These are phyloP conservation scores for Polyommatus iphigenia DNA, from an alignment of 2,888 invertebrate species.

Conservation along the genomic window DNA sequence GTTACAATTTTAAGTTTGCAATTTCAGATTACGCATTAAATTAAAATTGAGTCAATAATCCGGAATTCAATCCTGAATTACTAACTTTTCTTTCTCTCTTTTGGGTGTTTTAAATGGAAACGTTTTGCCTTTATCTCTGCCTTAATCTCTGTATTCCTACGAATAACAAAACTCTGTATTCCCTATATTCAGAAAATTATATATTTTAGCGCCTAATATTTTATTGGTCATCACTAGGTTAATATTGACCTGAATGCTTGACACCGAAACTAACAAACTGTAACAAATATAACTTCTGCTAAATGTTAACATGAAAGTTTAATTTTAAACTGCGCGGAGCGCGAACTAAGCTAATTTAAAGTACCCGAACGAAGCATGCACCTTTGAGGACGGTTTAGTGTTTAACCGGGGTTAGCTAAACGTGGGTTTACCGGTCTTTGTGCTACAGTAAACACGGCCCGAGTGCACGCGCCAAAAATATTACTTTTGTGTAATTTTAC, in stretches of 20 bases:
- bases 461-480: not conserved
- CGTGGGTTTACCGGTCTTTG: not conserved
- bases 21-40: no score
- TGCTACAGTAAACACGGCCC: not conserved
- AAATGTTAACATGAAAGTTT: not conserved
- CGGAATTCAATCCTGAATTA: no score
- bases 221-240: not conserved
- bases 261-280: not conserved
- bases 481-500: not conserved
- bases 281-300: not conserved
- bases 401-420: not conserved
- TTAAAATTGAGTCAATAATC: no score
- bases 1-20: no score
- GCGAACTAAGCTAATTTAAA: not conserved
- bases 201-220: no score
- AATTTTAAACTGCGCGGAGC: not conserved
- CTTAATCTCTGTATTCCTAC: no score
- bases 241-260: not conserved
- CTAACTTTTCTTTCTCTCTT: not conserved
- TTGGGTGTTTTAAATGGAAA: not conserved
- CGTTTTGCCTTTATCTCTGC: not conserved
- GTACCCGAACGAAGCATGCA: not conserved
- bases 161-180: no score
- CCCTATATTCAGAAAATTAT: no score
- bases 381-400: not conserved